Conservation (phyloP, 2,113 vertebrate species). For the Oreocharis arfaki region DNA sequence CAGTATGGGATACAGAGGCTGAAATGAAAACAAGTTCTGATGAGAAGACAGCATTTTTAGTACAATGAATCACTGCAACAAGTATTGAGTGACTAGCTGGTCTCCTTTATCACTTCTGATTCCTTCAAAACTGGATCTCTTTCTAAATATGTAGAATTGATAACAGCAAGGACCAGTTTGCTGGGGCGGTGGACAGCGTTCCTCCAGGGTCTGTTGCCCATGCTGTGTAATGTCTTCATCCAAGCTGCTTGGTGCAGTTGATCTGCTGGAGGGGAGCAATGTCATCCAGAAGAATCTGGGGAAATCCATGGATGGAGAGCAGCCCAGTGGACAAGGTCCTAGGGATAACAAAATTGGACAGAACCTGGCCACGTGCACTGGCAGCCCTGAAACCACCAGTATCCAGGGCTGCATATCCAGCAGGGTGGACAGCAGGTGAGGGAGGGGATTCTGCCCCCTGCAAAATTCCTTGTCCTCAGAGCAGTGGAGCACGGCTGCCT, state of each 20-base stretch:
- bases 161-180: neutral
- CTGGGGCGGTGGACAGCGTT: neutral
- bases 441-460: neutral
- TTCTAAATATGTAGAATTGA: neutral
- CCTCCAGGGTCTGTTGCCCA: neutral
- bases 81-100: neutral
- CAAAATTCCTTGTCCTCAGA: too few species aligned
- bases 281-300: neutral
- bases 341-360: neutral
- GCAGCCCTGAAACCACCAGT: neutral
- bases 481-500: neutral
- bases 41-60: neutral
- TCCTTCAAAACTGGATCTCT: neutral
- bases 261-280: neutral
- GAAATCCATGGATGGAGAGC: neutral
- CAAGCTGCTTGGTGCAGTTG: neutral
- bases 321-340: neutral
- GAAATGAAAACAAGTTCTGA: neutral
- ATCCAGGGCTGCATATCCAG: neutral
- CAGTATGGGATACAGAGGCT: neutral
- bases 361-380: neutral
- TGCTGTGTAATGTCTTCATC: neutral
- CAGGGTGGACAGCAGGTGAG: neutral
- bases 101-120: neutral
- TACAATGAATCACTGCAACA: neutral